Evolutionary conservation across 2,888 invertebrate genomes (phyloP).

Genomic region (Heliconius ethilla): DNA sequence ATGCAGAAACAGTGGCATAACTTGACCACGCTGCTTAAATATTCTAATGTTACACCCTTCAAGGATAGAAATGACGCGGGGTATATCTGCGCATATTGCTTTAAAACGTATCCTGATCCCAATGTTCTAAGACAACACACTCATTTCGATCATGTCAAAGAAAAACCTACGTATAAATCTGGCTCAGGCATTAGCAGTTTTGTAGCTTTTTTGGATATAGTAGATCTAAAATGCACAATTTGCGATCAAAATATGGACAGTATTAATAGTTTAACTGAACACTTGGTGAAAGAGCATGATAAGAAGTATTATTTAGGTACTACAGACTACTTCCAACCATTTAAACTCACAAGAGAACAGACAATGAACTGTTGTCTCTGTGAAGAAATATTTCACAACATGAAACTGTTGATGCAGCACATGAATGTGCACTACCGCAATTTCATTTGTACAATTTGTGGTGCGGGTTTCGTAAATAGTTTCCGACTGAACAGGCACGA

Average conservation of each 20-base stretch:
- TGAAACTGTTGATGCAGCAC: constrained; percentile 74
- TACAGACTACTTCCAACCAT: constrained; percentile 72
- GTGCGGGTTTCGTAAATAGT: constrained; percentile 73
- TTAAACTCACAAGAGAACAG: constrained; percentile 65
- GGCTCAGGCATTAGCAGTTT: constrained; percentile 70
- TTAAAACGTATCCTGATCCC: constrained; percentile 68
- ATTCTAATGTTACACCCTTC: constrained; percentile 74
- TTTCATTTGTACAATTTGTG: constrained; percentile 74
- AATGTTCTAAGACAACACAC: constrained; percentile 63
- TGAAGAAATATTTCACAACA: constrained; percentile 68
- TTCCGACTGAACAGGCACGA: constrained; percentile 71
- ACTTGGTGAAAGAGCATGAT: constrained; percentile 65
- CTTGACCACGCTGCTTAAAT: constrained; percentile 67
- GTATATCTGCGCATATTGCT: constrained; percentile 74
- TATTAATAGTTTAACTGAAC: constrained; percentile 60
- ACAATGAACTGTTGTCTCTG: constrained; percentile 72
- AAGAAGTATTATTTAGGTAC: constrained; percentile 67
- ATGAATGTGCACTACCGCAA: constrained; percentile 76
- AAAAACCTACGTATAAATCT: constrained; percentile 69
- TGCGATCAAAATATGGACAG: constrained; percentile 63
- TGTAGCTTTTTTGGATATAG: constrained; percentile 72
- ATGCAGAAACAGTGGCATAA: constrained; percentile 78
- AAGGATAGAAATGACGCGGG: constrained; percentile 74
- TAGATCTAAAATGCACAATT: constrained; percentile 69
- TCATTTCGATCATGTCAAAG: constrained; percentile 64